Percentiles rank a stretch among this genome's conserved stretches.
Evolutionary conservation across 2,797 vertebrate genomes (phyloP).

Genomic region (Malacoctenus gilli): DNA sequence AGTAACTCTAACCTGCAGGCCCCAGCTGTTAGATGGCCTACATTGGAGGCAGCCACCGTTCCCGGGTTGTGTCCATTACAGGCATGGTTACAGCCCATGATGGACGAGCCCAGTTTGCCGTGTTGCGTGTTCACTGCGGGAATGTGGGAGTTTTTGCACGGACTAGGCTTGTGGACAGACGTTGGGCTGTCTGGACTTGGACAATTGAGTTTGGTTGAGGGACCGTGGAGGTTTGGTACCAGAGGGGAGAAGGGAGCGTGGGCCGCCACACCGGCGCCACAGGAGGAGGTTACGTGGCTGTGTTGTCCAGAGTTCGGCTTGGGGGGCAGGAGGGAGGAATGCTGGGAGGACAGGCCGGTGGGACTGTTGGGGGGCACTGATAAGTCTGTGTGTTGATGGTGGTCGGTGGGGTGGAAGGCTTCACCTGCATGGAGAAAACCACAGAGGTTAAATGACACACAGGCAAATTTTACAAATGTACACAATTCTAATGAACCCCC

Average conservation of each 20-base stretch:
- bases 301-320: slow-evolving; percentile 87
- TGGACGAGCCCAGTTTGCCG: slow-evolving; percentile 85
- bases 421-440: slow-evolving; percentile 84
- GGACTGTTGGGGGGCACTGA: slow-evolving; percentile 98
- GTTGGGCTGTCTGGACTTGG: slow-evolving; percentile 82
- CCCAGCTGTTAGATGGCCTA: slow-evolving; percentile 85
- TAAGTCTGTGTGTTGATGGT: slow-evolving; percentile 94
- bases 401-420: slow-evolving; percentile 93
- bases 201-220: slow-evolving; percentile 79
- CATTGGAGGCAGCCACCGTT: slow-evolving; percentile 81
- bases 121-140: slow-evolving; percentile 89
- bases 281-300: slow-evolving; percentile 82
- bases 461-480: no score
- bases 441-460: background rate
- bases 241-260: slow-evolving; percentile 85
- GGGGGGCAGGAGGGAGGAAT: slow-evolving; percentile 85
- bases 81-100: slow-evolving; percentile 90
- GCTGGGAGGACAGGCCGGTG: slow-evolving; percentile 92
- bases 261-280: slow-evolving; percentile 73
- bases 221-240: slow-evolving; percentile 79
- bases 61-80: slow-evolving; percentile 93
- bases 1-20: slow-evolving; percentile 86
- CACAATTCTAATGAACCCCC: no score
- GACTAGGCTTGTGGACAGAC: slow-evolving; percentile 83
- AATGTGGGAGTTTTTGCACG: slow-evolving; percentile 92